Evolutionary conservation across 2,797 vertebrate species (phyloP).

Genomic region (Sparidentex hasta): DNA sequence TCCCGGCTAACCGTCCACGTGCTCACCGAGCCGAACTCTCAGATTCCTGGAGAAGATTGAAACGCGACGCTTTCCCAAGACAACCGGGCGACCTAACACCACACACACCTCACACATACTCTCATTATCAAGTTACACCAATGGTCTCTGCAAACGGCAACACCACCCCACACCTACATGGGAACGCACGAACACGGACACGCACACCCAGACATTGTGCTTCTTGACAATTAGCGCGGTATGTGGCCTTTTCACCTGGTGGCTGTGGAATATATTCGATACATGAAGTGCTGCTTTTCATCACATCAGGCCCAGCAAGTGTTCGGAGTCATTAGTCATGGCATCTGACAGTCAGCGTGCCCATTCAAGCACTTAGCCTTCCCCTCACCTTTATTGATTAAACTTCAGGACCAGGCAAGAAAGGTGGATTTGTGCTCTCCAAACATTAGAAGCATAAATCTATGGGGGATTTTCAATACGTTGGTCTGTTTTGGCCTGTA

Average conservation of each 20-base stretch:
- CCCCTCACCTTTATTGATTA: conserved; percentile 45
- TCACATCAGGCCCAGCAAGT: conserved; percentile 40
- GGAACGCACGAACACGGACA: conserved; percentile 11
- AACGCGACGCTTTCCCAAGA: conserved; percentile 72
- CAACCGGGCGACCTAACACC: conserved; percentile 70
- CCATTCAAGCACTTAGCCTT: conserved; percentile 47
- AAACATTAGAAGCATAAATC: conserved; percentile 18
- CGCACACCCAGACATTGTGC: conserved; percentile 10
- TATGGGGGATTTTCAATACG: conserved; percentile 44
- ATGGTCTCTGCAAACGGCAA: conserved; percentile 53
- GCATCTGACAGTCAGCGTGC: conserved; percentile 45
- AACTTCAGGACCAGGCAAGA: conserved; percentile 19
- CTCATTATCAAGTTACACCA: conserved; percentile 56
- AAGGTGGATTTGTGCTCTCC: conserved; percentile 9
- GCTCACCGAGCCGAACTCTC: conserved; percentile 49
- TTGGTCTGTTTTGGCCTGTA: conserved; percentile 21
- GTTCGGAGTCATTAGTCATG: conserved; percentile 59
- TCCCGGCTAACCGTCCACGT: conserved; percentile 55
- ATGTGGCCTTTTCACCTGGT: conserved; percentile 44
- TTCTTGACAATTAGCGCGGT: conserved; percentile 40
- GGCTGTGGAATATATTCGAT: conserved; percentile 34
- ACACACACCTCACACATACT: conserved; percentile 60
- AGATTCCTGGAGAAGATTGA: conserved; percentile 63
- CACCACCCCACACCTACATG: conserved; percentile 33
- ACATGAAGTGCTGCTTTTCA: conserved; percentile 49